Evolutionary conservation across 1,140 invertebrate species (phyloP).

Genomic region (Procambarus clarkii): DNA sequence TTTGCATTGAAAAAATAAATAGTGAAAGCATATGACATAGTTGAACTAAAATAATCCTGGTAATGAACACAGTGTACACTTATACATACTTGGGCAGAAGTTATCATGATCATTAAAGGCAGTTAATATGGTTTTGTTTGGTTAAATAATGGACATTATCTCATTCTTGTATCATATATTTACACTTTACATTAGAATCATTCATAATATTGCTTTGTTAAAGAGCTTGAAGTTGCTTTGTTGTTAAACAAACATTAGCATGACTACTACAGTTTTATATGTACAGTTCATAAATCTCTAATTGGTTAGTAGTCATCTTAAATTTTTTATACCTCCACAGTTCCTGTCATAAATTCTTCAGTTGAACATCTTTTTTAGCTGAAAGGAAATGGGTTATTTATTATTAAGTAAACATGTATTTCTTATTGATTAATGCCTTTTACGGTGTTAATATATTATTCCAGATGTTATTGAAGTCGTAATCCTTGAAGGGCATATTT

Average conservation of each 20-base stretch:
- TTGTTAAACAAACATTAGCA: constrained; percentile 43
- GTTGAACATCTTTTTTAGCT: constrained; percentile 28
- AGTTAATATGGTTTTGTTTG: not conserved
- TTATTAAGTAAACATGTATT: constrained; percentile 4
- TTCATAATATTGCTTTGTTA: constrained; percentile 43
- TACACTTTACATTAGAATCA: constrained; percentile 41
- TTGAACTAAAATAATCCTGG: constrained; percentile 5
- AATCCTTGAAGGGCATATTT: not conserved
- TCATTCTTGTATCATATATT: constrained; percentile 16
- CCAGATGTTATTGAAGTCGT: constrained; percentile 7
- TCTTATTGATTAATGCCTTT: not conserved
- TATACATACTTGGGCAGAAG: not conserved
- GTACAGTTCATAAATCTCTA: constrained; percentile 22
- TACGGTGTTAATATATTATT: constrained; percentile 3
- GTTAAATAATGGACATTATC: not conserved
- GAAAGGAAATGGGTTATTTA: constrained; percentile 30
- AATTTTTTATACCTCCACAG: constrained; percentile 37
- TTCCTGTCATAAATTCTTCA: constrained; percentile 58
- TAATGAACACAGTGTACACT: not conserved
- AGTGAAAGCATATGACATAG: constrained; percentile 13
- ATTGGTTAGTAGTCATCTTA: constrained; percentile 6
- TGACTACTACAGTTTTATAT: constrained; percentile 28
- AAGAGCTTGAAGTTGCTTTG: constrained; percentile 42
- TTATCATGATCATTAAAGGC: constrained; percentile 12
- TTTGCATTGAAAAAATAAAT: not conserved